Evolutionary conservation across 2,888 invertebrate species (phyloP).

Genomic region (Aphodius granarius): DNA sequence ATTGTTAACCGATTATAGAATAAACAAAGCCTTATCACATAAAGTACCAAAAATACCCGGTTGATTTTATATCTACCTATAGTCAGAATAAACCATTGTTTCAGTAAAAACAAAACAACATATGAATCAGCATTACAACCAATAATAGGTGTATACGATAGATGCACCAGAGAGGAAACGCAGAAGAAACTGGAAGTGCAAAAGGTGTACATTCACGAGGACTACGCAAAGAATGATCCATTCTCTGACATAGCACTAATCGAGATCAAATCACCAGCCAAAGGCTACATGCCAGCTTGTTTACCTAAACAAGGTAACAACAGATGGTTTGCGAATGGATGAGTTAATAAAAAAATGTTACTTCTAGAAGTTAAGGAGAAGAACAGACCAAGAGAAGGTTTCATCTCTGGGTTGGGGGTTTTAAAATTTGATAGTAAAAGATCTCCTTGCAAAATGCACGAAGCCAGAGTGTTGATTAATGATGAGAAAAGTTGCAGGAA

Average conservation of each 20-base stretch:
- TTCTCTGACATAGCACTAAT: constrained; percentile 50
- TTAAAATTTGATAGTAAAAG: constrained; percentile 41
- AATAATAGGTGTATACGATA: constrained; percentile 45
- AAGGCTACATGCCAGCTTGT: constrained; percentile 46
- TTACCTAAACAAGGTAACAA: constrained; percentile 43
- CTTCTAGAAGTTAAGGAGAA: constrained; percentile 10
- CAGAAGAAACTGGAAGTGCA: constrained; percentile 39
- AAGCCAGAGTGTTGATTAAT: constrained; percentile 48
- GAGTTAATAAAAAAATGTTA: too few species aligned
- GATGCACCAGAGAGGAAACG: constrained; percentile 43
- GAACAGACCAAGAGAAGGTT: constrained; percentile 42
- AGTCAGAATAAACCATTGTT: too few species aligned
- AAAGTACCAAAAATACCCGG: too few species aligned
- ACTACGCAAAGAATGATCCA: constrained; percentile 43
- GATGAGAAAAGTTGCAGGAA: constrained; percentile 42
- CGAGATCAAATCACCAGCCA: constrained; percentile 39
- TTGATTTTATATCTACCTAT: too few species aligned
- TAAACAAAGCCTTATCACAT: too few species aligned
- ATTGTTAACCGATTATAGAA: too few species aligned
- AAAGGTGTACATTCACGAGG: constrained; percentile 48
- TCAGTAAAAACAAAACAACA: too few species aligned
- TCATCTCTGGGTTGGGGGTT: constrained; percentile 48
- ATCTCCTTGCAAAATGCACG: constrained; percentile 47
- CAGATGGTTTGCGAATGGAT: not conserved
- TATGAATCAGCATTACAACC: not conserved